A percentile compares a stretch with the other conserved stretches of the same genome.
Conservation (phyloP, 2,797 vertebrate species). For the Chanos chanos region DNA sequence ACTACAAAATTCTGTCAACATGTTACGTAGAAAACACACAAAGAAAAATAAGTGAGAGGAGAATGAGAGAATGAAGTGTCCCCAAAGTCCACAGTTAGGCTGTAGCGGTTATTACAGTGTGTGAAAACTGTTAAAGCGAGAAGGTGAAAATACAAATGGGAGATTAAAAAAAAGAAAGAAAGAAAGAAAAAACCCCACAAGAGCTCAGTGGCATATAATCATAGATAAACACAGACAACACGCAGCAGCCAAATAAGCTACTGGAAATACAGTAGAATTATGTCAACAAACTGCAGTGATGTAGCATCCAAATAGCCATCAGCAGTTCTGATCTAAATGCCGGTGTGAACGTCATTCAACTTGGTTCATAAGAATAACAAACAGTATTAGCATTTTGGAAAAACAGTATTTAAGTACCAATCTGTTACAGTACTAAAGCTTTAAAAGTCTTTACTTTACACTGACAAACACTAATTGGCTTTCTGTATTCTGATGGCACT, state of each 20-base stretch:
- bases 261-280: conserved; percentile 46
- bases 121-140: too few relatives aligned
- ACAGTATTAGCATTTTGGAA: too few relatives aligned
- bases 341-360: conserved; percentile 19
- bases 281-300: conserved; percentile 47
- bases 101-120: too few relatives aligned
- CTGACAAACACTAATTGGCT: neutral
- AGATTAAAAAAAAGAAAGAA: too few relatives aligned
- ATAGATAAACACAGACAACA: conserved; percentile 38
- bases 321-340: conserved; percentile 13
- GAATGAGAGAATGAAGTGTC: too few relatives aligned
- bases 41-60: too few relatives aligned
- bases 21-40: too few relatives aligned
- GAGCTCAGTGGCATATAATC: conserved; percentile 5
- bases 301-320: conserved; percentile 49
- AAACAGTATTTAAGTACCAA: neutral
- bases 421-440: neutral
- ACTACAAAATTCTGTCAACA: too few relatives aligned
- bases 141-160: too few relatives aligned
- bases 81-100: too few relatives aligned
- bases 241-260: conserved; percentile 48
- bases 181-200: too few relatives aligned
- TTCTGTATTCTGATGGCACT: conserved; percentile 22
- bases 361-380: neutral
- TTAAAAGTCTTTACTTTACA: neutral